Percentiles rank a stretch among this genome's conserved stretches.
Evolutionary conservation across 2,113 vertebrate species (phyloP).

Genomic region (Montifringilla adamsi): DNA sequence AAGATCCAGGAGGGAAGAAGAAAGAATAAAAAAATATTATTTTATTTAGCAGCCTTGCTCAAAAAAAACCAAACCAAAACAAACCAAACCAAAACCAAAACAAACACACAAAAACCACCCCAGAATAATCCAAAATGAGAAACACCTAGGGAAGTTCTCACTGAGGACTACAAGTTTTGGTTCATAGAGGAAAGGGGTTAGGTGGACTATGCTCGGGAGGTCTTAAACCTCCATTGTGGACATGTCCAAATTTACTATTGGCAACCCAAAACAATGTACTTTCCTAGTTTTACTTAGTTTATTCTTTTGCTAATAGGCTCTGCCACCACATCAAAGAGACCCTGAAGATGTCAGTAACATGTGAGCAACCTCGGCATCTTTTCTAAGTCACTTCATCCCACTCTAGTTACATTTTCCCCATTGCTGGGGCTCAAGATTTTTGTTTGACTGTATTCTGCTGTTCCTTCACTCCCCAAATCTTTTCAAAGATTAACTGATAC

Average conservation of each 20-base stretch:
- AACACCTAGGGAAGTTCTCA: background rate
- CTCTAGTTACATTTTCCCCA: background rate
- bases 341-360: background rate
- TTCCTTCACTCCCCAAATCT: background rate
- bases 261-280: background rate
- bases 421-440: background rate
- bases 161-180: background rate
- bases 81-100: background rate
- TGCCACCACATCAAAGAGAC: background rate
- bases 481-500: background rate
- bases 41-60: background rate
- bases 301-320: background rate
- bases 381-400: background rate
- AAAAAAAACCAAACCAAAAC: too few species aligned
- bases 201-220: background rate
- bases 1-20: background rate
- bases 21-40: background rate
- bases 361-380: background rate
- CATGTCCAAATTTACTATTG: background rate
- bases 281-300: background rate
- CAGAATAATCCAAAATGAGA: background rate
- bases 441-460: background rate
- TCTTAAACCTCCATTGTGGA: background rate
- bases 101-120: too few species aligned
- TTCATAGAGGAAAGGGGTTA: background rate